Percentiles rank a stretch among this genome's conserved stretches.
phyloP scores from a whole-genome alignment of 1,140 invertebrate genomes.

The Leptopilina boulardi region DNA sequence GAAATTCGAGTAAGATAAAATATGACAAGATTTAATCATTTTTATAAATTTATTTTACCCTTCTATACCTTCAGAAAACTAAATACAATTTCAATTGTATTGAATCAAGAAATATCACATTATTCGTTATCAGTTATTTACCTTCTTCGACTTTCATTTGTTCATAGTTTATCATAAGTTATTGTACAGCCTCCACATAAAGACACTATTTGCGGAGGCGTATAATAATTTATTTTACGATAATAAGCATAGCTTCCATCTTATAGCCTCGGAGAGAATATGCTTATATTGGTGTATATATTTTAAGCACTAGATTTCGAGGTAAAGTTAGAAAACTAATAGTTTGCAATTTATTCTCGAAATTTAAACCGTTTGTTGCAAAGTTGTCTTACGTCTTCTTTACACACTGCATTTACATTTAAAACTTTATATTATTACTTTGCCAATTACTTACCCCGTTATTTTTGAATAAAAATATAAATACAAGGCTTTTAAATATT shows the following conservation, averaged over 20 bases:
- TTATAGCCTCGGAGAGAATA: neutral
- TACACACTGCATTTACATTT: neutral
- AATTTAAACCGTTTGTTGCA: neutral
- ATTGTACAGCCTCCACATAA: conserved; percentile 1
- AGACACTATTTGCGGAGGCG: conserved; percentile 33
- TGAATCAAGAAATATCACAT: conserved; percentile 18
- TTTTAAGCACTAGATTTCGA: conserved; percentile 5
- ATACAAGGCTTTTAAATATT: neutral
- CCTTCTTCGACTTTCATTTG: neutral
- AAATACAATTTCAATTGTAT: conserved; percentile 5
- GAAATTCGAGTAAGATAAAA: too few relatives aligned
- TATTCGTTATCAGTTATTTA: conserved; percentile 26
- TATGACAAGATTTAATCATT: neutral
- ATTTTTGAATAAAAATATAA: neutral
- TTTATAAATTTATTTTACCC: neutral
- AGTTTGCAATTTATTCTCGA: neutral
- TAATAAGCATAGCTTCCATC: conserved; percentile 47
- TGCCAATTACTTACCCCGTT: neutral
- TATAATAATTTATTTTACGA: conserved; percentile 57
- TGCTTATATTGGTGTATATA: neutral
- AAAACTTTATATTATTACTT: neutral
- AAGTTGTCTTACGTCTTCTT: neutral
- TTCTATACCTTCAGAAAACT: neutral
- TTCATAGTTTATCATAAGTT: conserved; percentile 27
- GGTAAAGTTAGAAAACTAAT: conserved; percentile 1